Evolutionary conservation across 1,140 invertebrate species (phyloP).

Genomic region (Macrobrachium rosenbergii): DNA sequence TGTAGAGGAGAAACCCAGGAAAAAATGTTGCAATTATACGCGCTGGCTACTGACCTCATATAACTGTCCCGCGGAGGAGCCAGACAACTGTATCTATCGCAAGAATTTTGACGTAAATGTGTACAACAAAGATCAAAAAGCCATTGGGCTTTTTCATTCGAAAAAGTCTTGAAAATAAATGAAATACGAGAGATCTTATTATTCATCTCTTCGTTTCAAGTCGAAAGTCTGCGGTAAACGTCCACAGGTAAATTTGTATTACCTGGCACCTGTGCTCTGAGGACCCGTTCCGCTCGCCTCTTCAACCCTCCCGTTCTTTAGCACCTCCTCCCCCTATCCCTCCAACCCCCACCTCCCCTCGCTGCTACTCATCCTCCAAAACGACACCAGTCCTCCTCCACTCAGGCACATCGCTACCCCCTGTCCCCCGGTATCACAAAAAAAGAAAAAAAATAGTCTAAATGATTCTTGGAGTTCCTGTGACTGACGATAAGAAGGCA

Average conservation of each 20-base stretch:
- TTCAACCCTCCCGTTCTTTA: neutral
- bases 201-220: neutral
- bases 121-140: no score
- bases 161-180: neutral
- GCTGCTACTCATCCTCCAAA: neutral
- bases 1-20: neutral
- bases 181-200: neutral
- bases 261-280: constrained; percentile 23
- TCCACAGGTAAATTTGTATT: neutral
- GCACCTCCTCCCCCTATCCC: neutral
- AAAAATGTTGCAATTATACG: neutral
- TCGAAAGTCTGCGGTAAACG: neutral
- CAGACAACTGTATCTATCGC: constrained; percentile 41
- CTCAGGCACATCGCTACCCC: neutral
- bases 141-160: neutral
- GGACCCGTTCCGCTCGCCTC: constrained; percentile 44
- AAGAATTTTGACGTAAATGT: neutral
- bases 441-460: no score
- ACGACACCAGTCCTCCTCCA: neutral
- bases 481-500: constrained; percentile 32
- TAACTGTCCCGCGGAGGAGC: constrained; percentile 56
- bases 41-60: constrained; percentile 31
- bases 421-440: neutral
- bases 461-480: constrained; percentile 1
- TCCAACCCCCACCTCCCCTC: neutral